Percentiles rank a stretch among this genome's conserved stretches.
Conservation (phyloP, 2,888 invertebrate species). For the Mechanitis mazaeus region DNA sequence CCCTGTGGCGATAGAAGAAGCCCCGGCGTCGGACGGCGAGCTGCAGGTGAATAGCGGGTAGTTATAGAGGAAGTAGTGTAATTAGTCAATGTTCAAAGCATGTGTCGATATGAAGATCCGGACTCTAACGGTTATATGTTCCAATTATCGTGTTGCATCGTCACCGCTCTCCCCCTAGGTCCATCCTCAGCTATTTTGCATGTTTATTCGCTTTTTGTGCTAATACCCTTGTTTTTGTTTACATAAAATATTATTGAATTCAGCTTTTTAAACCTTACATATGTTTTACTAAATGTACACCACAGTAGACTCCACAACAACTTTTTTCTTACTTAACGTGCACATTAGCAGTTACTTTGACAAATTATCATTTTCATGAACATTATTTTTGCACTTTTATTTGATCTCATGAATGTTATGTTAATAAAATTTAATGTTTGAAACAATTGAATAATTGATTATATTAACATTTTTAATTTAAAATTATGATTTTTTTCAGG, state of each 20-base stretch:
- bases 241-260: constrained; percentile 2
- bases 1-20: neutral
- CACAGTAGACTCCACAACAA: no score
- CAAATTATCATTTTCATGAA: no score
- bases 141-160: constrained; percentile 35
- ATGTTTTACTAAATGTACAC: neutral
- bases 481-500: constrained; percentile 46
- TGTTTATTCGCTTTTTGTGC: constrained; percentile 45
- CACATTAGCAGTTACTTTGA: neutral
- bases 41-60: constrained; percentile 65
- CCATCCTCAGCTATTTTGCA: constrained; percentile 33
- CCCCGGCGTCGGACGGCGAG: constrained; percentile 27
- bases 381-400: no score
- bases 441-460: neutral
- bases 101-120: constrained; percentile 59
- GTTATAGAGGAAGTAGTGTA: constrained; percentile 5
- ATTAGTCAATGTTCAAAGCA: constrained; percentile 32
- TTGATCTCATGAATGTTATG: neutral
- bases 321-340: neutral
- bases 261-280: neutral
- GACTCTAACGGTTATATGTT: constrained; percentile 40
- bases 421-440: neutral
- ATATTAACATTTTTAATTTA: neutral
- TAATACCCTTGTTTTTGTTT: constrained; percentile 39
- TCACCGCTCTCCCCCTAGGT: constrained; percentile 36